Conservation (phyloP, 2,888 invertebrate species). For the Aleiodes leptofemur region DNA sequence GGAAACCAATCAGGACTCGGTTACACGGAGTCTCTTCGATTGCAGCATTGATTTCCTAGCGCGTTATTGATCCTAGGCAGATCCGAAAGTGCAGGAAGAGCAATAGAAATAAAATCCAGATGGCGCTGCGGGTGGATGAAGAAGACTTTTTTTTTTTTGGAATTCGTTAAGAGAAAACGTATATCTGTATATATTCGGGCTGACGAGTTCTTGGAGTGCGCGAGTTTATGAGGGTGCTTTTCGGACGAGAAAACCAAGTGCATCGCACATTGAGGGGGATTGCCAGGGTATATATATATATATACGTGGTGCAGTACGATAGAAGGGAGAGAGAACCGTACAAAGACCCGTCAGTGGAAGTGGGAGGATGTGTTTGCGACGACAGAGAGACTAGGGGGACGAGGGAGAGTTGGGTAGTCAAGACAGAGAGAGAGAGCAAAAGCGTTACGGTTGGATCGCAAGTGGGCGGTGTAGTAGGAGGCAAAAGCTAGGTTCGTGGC, state of each 20-base stretch:
- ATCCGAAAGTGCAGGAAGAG: too few relatives aligned
- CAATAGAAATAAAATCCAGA: background rate
- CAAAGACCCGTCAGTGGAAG: background rate
- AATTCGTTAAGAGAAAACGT: constrained; percentile 1
- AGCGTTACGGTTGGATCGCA: constrained; percentile 17
- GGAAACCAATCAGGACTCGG: too few relatives aligned
- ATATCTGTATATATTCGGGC: constrained; percentile 9
- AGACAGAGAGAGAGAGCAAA: constrained; percentile 14
- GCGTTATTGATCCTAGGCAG: too few relatives aligned
- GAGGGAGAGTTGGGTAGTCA: constrained; percentile 35
- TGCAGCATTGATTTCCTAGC: too few relatives aligned
- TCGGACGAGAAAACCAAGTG: constrained; percentile 41
- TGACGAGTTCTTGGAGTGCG: constrained; percentile 32
- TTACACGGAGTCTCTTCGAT: too few relatives aligned
- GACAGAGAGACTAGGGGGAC: constrained; percentile 1
- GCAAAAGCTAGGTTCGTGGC: background rate
- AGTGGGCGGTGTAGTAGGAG: background rate
- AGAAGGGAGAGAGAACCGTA: background rate
- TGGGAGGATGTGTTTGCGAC: background rate
- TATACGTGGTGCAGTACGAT: constrained; percentile 7
- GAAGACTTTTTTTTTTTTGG: constrained; percentile 17
- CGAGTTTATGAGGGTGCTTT: constrained; percentile 47
- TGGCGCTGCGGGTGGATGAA: background rate
- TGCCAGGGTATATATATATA: constrained; percentile 7
- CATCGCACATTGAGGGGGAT: constrained; percentile 33